phyloP scores from a whole-genome alignment of 2,888 invertebrate genomes.

The Ariolimax columbianus region DNA sequence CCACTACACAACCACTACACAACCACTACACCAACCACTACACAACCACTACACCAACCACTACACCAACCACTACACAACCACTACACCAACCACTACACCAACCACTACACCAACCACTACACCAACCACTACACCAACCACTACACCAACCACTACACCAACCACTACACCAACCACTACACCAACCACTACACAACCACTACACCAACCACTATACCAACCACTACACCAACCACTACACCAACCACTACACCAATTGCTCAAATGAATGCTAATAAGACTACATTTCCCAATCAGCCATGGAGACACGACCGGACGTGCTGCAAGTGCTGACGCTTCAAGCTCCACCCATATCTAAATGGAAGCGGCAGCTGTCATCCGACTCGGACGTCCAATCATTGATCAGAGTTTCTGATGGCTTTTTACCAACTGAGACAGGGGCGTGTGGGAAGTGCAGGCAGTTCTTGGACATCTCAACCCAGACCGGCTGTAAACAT shows the following conservation, averaged over 20 bases:
- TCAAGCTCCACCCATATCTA: constrained; percentile 22
- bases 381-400: constrained; percentile 6
- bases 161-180: not conserved
- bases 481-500: too few species aligned
- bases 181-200: not conserved
- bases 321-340: not conserved
- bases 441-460: not conserved
- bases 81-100: not conserved
- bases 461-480: not conserved
- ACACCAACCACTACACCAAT: too few species aligned
- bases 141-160: not conserved
- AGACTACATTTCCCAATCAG: not conserved
- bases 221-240: too few species aligned
- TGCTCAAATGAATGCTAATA: too few species aligned
- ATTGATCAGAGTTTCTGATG: not conserved
- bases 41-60: not conserved
- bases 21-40: too few species aligned
- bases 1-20: not conserved
- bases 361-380: constrained; percentile 2
- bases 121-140: too few species aligned
- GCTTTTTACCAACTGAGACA: too few species aligned
- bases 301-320: not conserved
- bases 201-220: too few species aligned
- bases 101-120: too few species aligned
- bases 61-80: not conserved